Evolutionary conservation across 2,113 vertebrate species (phyloP).

Genomic region (Nematolebias whitei): DNA sequence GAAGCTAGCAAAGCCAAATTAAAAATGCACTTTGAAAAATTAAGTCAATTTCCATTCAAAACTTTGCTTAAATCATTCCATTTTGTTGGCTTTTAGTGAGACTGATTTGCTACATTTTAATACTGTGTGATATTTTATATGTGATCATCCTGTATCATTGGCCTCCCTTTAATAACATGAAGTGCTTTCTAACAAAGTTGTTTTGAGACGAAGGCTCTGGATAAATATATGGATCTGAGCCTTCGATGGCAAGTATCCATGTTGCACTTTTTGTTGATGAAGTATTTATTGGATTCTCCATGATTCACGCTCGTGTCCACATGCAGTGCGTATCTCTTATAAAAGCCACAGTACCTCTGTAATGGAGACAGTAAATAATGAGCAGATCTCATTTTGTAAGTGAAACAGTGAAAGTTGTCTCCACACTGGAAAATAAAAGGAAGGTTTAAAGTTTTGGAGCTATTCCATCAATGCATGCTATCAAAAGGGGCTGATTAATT

Average conservation of each 20-base stretch:
- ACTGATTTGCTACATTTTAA: slow-evolving; percentile 16
- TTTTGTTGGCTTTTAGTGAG: slow-evolving; percentile 30
- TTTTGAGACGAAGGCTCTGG: slow-evolving; percentile 10
- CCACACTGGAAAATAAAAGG: neutral
- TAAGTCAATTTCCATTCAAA: slow-evolving; percentile 30
- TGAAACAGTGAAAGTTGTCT: slow-evolving; percentile 3
- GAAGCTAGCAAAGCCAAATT: slow-evolving; percentile 9
- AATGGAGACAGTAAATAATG: slow-evolving; percentile 21
- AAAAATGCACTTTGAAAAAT: slow-evolving; percentile 56
- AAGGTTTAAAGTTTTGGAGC: too few relatives aligned
- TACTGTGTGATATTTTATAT: slow-evolving; percentile 19
- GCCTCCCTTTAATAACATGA: slow-evolving; percentile 42
- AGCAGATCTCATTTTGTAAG: slow-evolving; percentile 15
- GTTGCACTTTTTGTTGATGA: slow-evolving; percentile 36
- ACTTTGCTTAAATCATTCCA: slow-evolving; percentile 35
- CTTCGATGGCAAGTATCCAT: slow-evolving; percentile 24
- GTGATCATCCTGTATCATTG: slow-evolving; percentile 10
- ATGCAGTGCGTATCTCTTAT: slow-evolving; percentile 7
- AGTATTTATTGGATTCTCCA: slow-evolving; percentile 41
- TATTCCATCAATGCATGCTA: neutral
- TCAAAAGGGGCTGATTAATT: too few relatives aligned
- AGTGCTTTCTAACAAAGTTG: slow-evolving; percentile 56
- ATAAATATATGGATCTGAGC: slow-evolving; percentile 37
- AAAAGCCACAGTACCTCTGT: slow-evolving; percentile 21
- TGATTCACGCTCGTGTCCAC: slow-evolving; percentile 40